A percentile compares a stretch with the other conserved stretches of the same genome.
Evolutionary conservation across 2,888 invertebrate genomes (phyloP).

Genomic region (Epinotia demarniana): DNA sequence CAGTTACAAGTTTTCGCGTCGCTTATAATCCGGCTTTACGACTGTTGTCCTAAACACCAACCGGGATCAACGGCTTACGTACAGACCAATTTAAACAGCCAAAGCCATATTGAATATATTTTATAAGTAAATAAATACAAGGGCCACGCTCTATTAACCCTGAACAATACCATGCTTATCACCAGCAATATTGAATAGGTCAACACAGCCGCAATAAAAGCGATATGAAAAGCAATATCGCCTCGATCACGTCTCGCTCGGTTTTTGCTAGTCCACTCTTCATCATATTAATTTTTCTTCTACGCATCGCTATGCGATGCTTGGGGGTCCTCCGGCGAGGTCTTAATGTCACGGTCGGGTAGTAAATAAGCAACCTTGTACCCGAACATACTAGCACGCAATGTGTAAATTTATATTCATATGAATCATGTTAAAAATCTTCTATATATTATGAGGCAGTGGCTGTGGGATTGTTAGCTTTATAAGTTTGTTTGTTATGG

Average conservation of each 20-base stretch:
- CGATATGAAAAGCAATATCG: conserved; percentile 61
- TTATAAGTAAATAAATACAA: conserved; percentile 1
- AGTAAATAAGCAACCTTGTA: not conserved
- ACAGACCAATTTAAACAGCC: no score
- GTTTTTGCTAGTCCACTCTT: conserved; percentile 52
- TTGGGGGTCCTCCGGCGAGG: conserved; percentile 8
- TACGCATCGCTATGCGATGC: conserved; percentile 48
- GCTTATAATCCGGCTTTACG: no score
- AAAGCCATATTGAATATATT: not conserved
- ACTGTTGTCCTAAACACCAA: no score
- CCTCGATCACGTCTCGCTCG: conserved; percentile 58
- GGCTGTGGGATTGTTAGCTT: no score
- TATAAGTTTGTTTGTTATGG: no score
- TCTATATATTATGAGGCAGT: no score
- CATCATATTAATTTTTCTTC: conserved; percentile 59
- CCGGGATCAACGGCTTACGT: no score
- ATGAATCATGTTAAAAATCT: no score
- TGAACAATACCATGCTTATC: conserved; percentile 16
- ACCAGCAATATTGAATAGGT: conserved; percentile 19
- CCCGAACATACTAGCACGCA: not conserved
- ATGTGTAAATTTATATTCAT: not conserved
- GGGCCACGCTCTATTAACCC: conserved; percentile 2
- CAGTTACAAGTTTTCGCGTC: no score
- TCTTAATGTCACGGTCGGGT: conserved; percentile 18
- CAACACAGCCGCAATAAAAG: conserved; percentile 48